Evolutionary conservation across 1,140 invertebrate genomes (phyloP).

Genomic region (Drosophila virilis): DNA sequence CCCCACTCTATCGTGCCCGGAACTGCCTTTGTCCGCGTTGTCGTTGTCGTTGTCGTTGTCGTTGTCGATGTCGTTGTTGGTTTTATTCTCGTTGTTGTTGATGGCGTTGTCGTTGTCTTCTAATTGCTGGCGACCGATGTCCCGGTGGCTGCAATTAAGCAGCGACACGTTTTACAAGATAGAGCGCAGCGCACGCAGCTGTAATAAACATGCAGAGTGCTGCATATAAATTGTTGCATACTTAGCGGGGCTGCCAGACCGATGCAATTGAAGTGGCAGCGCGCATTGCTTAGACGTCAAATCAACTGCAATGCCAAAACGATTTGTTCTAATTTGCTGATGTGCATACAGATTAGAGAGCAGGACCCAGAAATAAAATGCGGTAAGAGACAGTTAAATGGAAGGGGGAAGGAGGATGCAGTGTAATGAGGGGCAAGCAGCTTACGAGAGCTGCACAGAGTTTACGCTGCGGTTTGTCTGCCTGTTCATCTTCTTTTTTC

Average conservation of each 20-base stretch:
- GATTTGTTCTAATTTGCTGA: conserved; percentile 73
- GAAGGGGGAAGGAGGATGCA: conserved; percentile 3
- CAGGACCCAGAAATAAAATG: background rate
- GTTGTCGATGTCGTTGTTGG: conserved; percentile 5
- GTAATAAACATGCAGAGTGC: conserved; percentile 59
- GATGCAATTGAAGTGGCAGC: conserved; percentile 42
- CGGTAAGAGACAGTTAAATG: conserved; percentile 13
- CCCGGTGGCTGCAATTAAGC: conserved; percentile 64
- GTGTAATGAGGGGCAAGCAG: conserved; percentile 14
- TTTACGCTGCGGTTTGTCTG: conserved; percentile 32
- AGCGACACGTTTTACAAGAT: conserved; percentile 53
- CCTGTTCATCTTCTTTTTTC: background rate
- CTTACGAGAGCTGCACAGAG: conserved; percentile 9
- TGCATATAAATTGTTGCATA: conserved; percentile 61
- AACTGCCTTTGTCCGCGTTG: conserved; percentile 25
- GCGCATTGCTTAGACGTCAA: conserved; percentile 50
- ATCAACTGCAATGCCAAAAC: conserved; percentile 67
- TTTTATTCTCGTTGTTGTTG: background rate
- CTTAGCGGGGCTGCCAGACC: conserved; percentile 2
- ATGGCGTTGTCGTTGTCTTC: conserved; percentile 43
- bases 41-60: conserved; percentile 13
- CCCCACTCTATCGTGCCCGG: conserved; percentile 24
- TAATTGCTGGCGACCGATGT: conserved; percentile 63
- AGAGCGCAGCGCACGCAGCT: conserved; percentile 45
- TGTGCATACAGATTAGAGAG: conserved; percentile 70